Conservation (phyloP, 1,140 invertebrate species). For the Pantala flavescens region DNA sequence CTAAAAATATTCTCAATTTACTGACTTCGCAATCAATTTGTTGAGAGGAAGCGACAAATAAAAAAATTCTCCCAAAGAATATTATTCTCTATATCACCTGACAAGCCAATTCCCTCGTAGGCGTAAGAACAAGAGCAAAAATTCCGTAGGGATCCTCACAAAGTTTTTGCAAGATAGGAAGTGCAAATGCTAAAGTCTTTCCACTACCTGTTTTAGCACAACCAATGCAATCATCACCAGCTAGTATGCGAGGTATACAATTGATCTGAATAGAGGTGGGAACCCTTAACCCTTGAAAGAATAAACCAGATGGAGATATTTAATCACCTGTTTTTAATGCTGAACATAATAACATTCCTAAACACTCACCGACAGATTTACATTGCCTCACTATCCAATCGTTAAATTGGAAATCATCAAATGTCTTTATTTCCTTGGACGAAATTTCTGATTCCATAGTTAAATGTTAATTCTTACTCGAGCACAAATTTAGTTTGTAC, state of each 20-base stretch:
- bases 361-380: slow-evolving; percentile 31
- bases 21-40: neutral
- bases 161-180: slow-evolving; percentile 87
- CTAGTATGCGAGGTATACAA: slow-evolving; percentile 70
- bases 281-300: slow-evolving; percentile 48
- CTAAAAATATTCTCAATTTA: neutral
- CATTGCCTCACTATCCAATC: slow-evolving; percentile 35
- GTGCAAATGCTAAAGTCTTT: slow-evolving; percentile 92
- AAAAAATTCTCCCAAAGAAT: neutral
- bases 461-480: too few species aligned
- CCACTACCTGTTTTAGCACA: slow-evolving; percentile 96
- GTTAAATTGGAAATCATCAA: slow-evolving; percentile 32
- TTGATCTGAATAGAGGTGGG: slow-evolving; percentile 79
- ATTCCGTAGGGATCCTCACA: slow-evolving; percentile 89
- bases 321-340: neutral
- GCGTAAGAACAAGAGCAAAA: slow-evolving; percentile 89
- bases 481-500: too few species aligned
- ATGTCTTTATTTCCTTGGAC: slow-evolving; percentile 22
- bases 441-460: too few species aligned
- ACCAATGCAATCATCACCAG: slow-evolving; percentile 82
- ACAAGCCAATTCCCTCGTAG: slow-evolving; percentile 89
- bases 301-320: slow-evolving; percentile 15
- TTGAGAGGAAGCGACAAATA: neutral
- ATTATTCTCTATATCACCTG: slow-evolving; percentile 38
- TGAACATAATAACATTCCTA: slow-evolving; percentile 11